Conservation (phyloP, 2,888 invertebrate species). For the Quadriops clusia region DNA sequence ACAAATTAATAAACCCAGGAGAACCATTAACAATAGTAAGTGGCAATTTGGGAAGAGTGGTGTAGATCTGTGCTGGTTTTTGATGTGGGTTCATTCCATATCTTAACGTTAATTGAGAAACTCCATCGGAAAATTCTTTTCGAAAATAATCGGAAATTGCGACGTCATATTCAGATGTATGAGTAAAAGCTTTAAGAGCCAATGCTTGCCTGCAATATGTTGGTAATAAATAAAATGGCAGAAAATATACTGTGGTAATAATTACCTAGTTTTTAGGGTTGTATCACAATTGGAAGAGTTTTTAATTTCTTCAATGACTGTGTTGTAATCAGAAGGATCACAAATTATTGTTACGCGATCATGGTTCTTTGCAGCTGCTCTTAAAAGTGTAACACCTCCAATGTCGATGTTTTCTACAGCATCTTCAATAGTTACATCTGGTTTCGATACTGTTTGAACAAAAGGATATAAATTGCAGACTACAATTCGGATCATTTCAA, state of each 20-base stretch:
- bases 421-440: conserved; percentile 68
- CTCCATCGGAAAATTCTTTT: conserved; percentile 68
- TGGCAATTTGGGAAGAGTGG: conserved; percentile 66
- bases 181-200: conserved; percentile 89
- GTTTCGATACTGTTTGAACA: conserved; percentile 71
- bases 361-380: conserved; percentile 97
- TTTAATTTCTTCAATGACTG: conserved; percentile 61
- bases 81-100: conserved; percentile 99
- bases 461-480: conserved; percentile 97
- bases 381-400: conserved; percentile 85
- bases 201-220: conserved; percentile 57
- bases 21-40: conserved; percentile 84
- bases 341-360: conserved; percentile 86
- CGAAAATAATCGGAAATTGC: conserved; percentile 94
- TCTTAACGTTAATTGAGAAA: conserved; percentile 71
- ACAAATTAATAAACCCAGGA: conserved; percentile 94
- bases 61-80: conserved; percentile 87
- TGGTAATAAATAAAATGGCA: not conserved
- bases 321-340: conserved; percentile 79
- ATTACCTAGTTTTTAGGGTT: conserved; percentile 55
- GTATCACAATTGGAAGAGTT: conserved; percentile 55
- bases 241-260: too few relatives aligned
- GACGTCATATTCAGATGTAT: conserved; percentile 88
- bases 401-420: conserved; percentile 97
- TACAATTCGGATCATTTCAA: conserved; percentile 72